Evolutionary conservation across 1,140 invertebrate species (phyloP), one percentile per base, ranked within the genome.

Genomic region (Eulimnadia texana): DNA sequence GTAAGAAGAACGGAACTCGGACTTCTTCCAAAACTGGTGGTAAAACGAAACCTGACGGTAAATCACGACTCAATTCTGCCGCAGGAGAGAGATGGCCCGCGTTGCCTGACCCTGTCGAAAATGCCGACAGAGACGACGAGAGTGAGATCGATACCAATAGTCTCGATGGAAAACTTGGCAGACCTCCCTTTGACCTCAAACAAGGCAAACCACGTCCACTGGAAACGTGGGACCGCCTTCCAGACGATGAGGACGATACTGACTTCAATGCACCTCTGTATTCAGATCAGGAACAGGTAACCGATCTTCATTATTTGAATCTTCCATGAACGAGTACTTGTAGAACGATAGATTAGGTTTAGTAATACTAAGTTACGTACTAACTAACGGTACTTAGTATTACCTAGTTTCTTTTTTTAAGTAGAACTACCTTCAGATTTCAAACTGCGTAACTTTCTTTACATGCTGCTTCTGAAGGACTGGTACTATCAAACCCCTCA

Each of bases 261-360:
- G 42, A 58, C 28, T 27, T 29, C 55, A 27, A 10, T 20, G 50
- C 56, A 9, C 62, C 60, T 24, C 60, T 54, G 16, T 61, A 20
- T 27, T 54, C 60, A 29, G 60, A 61, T 20, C 60, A 61, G 25
- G 60, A 61, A 27, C 60, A 61, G 60, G 60, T 61, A 54, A 47
- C n/a, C n/a, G n/a, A 50, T 13, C 24, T 22, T 42, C 33, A 27
- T 54, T 19, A 13, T 10, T 2, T 27, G 9, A 54, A 22, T 3
- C 23, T 3, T 19, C 2, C 2, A 54, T 54, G 19, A 54, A 54
- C 23, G 2, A 2, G 53, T 13, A 2, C 16, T 10, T 1, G 23
- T 16, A 2, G 53, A 2, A 23, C 28, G 19, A 16, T 20, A 24
- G 22, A 13, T 2, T 2, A 27, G 53, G 23, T 2, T 19, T 20